Base-by-base conservation (phyloP, 1,140 invertebrate genomes). In the Andricus grossulariae region DNA sequence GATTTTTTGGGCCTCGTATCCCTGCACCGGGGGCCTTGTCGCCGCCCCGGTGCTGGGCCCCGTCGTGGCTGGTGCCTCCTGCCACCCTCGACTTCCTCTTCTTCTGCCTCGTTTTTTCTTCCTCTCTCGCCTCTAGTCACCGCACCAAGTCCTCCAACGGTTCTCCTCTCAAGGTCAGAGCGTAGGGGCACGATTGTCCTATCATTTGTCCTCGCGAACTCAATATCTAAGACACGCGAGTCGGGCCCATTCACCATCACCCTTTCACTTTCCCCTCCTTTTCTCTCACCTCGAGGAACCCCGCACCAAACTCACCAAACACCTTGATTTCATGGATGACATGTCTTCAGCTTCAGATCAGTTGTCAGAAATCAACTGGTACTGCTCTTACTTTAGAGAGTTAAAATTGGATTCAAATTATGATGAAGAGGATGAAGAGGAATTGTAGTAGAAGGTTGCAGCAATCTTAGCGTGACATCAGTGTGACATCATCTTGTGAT, bases 1-100 rank as follows among this genome's bases (percentile, higher is more conserved):
- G 84, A 81, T 73, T 82, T 72, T 82, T 80, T 85, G 78, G 80
- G 76, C 81, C 85, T 85, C 75, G 84, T 85, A 80, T 89, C 88
- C 88, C 87, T 90, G 90, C 88, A 88, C 88, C 89, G 89, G 90
- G 89, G 90, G 87, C 89, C 88, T 81, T 89, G 84, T 88, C 85
- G 85, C 82, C 84, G 86, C 84, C 88, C 89, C 90, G 88, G 88
- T 84, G 88, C 89, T 84, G 89, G 89, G 89, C 90, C 86, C 89
- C 89, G 88, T 90, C 84, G 87, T 90, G 89, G 86, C 84, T 87
- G 87, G 75, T 83, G 80, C 73, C 77, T 79, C 76, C 75, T 80
- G 55, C 80, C 77, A 82, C 78, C 80, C 79, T 74, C 21, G 50
- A 66, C 78, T 76, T 66, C 73, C 77, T 86, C 76, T 77, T 78